These are phyloP conservation scores for Brachionus rotundiformis DNA, from an alignment of 1,140 invertebrate species.

Conservation along the genomic window DNA sequence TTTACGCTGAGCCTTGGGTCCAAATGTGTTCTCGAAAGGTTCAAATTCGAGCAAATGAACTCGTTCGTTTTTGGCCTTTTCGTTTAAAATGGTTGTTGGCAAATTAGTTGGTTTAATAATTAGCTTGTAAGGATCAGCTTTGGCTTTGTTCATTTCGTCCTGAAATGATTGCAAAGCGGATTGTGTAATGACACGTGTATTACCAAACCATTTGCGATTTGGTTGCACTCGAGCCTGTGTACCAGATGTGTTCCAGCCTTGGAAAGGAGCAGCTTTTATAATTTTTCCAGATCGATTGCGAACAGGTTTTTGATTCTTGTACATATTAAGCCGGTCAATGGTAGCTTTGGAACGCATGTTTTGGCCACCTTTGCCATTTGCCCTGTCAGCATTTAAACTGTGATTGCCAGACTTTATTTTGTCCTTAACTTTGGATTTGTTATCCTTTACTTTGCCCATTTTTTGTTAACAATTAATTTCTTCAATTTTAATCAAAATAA, in stretches of 20 bases:
- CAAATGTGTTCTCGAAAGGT: conserved; percentile 89
- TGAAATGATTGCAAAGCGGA: conserved; percentile 93
- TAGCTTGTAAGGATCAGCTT: conserved; percentile 94
- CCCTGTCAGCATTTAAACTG: conserved; percentile 51
- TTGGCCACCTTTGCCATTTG: conserved; percentile 18
- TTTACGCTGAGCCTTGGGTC: conserved; percentile 87
- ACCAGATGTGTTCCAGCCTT: conserved; percentile 83
- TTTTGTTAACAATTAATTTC: not conserved
- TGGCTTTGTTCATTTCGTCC: conserved; percentile 85
- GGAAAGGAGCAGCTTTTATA: conserved; percentile 87
- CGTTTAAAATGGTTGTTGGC: conserved; percentile 89
- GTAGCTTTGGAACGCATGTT: conserved; percentile 72
- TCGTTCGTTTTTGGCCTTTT: conserved; percentile 77
- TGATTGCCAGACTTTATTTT: conserved; percentile 36
- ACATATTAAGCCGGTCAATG: conserved; percentile 94
- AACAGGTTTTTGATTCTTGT: conserved; percentile 92
- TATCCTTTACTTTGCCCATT: conserved; percentile 4
- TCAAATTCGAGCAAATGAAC: conserved; percentile 94
- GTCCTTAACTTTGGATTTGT: not conserved
- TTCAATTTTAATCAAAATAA: conserved; percentile 3
- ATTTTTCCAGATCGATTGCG: conserved; percentile 88
- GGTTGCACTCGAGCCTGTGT: conserved; percentile 90
- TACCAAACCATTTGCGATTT: conserved; percentile 95
- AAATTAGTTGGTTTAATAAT: conserved; percentile 93
- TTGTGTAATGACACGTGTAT: conserved; percentile 78